These are phyloP conservation scores for Microcebus lehilahytsara DNA, from an alignment of 2,113 vertebrate species.

Conservation along the genomic window DNA sequence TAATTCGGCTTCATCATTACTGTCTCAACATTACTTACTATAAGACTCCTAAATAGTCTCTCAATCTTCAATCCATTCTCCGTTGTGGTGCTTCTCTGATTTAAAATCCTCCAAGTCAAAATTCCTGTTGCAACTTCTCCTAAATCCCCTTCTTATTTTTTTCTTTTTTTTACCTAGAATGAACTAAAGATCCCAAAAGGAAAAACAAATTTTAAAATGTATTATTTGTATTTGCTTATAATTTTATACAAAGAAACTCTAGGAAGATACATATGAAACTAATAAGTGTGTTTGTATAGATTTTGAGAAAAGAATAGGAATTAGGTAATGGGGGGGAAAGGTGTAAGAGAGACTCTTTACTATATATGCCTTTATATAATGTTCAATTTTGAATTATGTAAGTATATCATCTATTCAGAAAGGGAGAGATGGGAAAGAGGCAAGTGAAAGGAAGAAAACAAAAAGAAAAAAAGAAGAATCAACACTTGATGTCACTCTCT, in stretches of 20 bases:
- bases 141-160: background rate
- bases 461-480: background rate
- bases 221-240: background rate
- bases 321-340: background rate
- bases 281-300: background rate
- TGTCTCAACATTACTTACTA: background rate
- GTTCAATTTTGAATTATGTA: background rate
- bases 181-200: background rate
- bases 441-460: background rate
- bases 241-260: conserved; percentile 3
- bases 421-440: background rate
- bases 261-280: background rate
- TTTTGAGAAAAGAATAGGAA: background rate
- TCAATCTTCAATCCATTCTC: background rate
- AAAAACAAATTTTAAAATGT: conserved; percentile 22
- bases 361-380: background rate
- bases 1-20: background rate
- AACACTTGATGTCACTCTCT: background rate
- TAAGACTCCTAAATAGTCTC: background rate
- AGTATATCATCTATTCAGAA: background rate
- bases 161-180: conserved; percentile 13
- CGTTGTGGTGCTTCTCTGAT: background rate
- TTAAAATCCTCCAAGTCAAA: conserved; percentile 42
- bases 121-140: background rate
- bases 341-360: background rate